These are phyloP conservation scores for Tinamus guttatus DNA, from an alignment of 2,113 vertebrate species.

Conservation along the genomic window DNA sequence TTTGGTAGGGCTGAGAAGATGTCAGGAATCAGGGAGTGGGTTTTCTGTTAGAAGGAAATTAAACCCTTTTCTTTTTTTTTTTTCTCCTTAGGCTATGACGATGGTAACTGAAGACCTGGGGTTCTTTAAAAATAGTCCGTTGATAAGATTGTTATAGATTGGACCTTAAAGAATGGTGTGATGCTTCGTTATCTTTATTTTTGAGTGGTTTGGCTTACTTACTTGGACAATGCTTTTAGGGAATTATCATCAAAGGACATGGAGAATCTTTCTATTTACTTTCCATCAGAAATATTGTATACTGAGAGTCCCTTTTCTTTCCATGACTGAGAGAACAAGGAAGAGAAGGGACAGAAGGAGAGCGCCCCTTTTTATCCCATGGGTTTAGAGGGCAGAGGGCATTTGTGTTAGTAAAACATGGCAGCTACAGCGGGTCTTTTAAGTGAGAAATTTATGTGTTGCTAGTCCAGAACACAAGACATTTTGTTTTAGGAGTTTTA, in stretches of 20 bases:
- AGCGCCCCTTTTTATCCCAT: fast-evolving
- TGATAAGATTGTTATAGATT: not conserved
- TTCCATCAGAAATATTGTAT: not conserved
- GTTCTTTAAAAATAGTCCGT: not conserved
- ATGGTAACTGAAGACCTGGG: not conserved
- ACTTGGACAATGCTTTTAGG: not conserved
- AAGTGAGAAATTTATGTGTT: not conserved
- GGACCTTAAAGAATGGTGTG: not conserved
- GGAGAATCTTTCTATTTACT: not conserved
- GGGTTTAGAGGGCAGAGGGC: not conserved
- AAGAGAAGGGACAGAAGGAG: not conserved
- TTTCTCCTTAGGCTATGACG: not conserved
- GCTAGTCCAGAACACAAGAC: not conserved
- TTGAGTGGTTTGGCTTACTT: not conserved
- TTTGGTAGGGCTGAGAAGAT: not conserved
- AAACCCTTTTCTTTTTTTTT: fast-evolving
- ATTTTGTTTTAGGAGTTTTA: not conserved
- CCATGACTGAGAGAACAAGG: not conserved
- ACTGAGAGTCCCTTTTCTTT: not conserved
- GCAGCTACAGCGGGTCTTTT: not conserved
- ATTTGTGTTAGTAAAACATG: not conserved
- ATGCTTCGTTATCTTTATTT: not conserved
- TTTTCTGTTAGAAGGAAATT: not conserved
- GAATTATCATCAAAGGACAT: not conserved
- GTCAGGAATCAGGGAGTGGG: fast-evolving